Conservation (phyloP, 2,113 vertebrate genomes). For the Podarcis cretensis region DNA sequence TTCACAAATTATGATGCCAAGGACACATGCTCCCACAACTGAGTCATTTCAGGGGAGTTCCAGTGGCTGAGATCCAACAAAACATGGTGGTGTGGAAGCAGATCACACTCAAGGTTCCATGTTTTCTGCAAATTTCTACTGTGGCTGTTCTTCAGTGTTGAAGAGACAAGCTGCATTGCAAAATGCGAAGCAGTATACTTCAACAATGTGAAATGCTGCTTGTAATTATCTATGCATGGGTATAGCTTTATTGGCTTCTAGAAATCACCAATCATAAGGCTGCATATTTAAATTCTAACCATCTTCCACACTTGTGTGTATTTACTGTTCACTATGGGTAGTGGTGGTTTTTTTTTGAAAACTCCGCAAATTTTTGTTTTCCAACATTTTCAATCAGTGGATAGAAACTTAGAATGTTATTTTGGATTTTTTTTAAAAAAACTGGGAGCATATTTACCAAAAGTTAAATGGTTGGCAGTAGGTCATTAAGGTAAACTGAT, state of each 20-base stretch:
- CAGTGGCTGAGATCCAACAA: background rate
- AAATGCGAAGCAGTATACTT: background rate
- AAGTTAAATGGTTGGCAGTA: background rate
- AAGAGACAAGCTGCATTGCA: background rate
- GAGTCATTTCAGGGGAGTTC: background rate
- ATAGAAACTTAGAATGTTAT: background rate
- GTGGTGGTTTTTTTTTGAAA: background rate
- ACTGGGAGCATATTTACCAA: background rate
- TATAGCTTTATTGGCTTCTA: background rate
- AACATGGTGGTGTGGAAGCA: background rate
- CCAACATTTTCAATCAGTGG: background rate
- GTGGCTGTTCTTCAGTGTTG: background rate
- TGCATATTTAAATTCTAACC: background rate
- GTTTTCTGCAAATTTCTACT: background rate
- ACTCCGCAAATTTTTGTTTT: too few species aligned
- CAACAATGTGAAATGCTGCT: background rate
- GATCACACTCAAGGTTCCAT: background rate
- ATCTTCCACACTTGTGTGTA: background rate
- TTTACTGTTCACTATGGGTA: background rate
- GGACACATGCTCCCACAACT: background rate
- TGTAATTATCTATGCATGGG: background rate
- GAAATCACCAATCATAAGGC: background rate
- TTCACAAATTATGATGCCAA: slow-evolving; percentile 1
- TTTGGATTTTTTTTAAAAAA: background rate
- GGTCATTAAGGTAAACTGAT: background rate